These are phyloP conservation scores for Mesocentrotus franciscanus DNA, from an alignment of 53 echinoderm and acorn worm genomes.

Conservation along the genomic window DNA sequence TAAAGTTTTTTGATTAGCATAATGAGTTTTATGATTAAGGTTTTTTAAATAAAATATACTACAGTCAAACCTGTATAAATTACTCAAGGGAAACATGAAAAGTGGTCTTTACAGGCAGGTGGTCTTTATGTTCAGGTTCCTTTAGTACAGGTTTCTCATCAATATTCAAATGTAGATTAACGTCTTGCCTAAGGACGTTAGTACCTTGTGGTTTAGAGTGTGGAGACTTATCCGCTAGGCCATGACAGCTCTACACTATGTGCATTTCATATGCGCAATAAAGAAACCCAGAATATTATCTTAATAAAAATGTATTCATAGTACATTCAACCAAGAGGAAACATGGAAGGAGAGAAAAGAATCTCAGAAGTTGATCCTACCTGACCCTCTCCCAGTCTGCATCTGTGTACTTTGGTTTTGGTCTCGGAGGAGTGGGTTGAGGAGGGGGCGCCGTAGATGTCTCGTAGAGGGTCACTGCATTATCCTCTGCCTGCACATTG, in stretches of 20 bases:
- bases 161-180: no score
- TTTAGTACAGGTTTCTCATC: no score
- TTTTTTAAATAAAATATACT: background rate
- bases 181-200: no score
- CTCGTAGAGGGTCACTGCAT: slow-evolving; percentile 79
- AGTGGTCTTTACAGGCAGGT: no score
- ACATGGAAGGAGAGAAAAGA: background rate
- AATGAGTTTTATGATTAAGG: background rate
- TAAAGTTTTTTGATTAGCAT: background rate
- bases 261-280: no score
- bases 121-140: no score
- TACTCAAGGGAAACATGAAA: no score
- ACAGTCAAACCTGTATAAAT: no score
- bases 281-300: no score
- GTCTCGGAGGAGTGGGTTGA: slow-evolving; percentile 72
- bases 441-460: slow-evolving; percentile 86
- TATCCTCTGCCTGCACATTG: slow-evolving; percentile 65
- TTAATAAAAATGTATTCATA: background rate
- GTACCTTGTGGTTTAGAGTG: no score
- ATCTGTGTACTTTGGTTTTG: slow-evolving; percentile 85
- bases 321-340: background rate
- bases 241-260: no score
- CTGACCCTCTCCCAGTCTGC: slow-evolving; percentile 89
- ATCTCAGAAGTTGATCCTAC: slow-evolving; percentile 52
- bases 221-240: no score